These are phyloP conservation scores for Planiliza haematocheilus DNA, from an alignment of 2,113 vertebrate genomes.

Conservation along the genomic window DNA sequence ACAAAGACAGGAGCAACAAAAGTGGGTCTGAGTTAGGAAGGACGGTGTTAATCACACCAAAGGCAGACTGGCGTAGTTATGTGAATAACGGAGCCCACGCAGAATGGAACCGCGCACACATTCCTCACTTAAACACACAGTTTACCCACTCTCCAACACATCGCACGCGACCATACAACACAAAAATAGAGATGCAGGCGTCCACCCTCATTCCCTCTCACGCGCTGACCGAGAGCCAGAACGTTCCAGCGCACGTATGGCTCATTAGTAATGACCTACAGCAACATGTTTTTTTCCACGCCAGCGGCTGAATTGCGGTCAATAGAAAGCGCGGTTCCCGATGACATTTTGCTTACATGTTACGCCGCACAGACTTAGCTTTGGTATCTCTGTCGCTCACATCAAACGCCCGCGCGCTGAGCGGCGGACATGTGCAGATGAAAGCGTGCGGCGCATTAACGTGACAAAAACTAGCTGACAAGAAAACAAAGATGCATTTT, in stretches of 20 bases:
- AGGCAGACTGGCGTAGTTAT: constrained; percentile 29
- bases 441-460: constrained; percentile 11
- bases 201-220: constrained; percentile 1
- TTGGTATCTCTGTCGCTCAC: background rate
- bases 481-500: no score
- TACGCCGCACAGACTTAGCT: background rate
- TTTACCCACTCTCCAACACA: constrained; percentile 1
- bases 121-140: constrained; percentile 14
- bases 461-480: constrained; percentile 22
- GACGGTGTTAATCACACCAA: constrained; percentile 54
- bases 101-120: constrained; percentile 9
- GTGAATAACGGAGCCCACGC: constrained; percentile 51
- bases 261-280: constrained; percentile 60
- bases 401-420: background rate
- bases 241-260: constrained; percentile 43
- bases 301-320: constrained; percentile 46
- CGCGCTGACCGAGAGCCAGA: background rate
- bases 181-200: constrained; percentile 20
- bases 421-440: background rate
- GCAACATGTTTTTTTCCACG: constrained; percentile 60
- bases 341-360: constrained; percentile 49
- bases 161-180: background rate
- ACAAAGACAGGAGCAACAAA: constrained; percentile 64
- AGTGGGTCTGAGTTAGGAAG: constrained; percentile 58
- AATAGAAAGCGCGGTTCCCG: constrained; percentile 36